Percentiles rank a stretch among this genome's conserved stretches.
Conservation (phyloP, 2,888 invertebrate species). For the Clusia tigrina region DNA sequence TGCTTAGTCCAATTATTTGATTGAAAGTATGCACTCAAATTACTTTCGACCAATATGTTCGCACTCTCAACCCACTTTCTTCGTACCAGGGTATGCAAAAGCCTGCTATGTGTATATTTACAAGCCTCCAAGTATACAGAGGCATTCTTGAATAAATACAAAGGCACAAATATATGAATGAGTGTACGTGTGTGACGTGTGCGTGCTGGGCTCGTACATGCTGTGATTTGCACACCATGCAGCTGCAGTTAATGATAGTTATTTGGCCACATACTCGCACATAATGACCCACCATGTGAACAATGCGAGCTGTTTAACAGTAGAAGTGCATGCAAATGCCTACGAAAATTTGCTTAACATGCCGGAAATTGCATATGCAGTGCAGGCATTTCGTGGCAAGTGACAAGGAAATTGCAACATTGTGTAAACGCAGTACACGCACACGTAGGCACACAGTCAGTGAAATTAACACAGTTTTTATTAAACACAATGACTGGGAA, state of each 20-base stretch:
- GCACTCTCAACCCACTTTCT: background rate
- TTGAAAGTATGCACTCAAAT: no score
- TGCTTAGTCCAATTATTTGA: no score
- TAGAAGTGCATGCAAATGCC: background rate
- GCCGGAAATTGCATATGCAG: background rate
- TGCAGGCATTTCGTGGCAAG: background rate
- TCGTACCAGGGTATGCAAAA: no score
- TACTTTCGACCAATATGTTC: no score
- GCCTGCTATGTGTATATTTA: no score
- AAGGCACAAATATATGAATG: background rate
- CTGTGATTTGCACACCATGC: conserved; percentile 27
- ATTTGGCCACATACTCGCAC: conserved; percentile 20
- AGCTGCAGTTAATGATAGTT: conserved; percentile 30
- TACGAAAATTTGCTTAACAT: background rate
- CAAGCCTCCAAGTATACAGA: no score
- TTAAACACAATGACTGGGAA: no score
- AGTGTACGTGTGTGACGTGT: background rate
- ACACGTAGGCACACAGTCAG: background rate
- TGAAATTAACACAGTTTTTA: no score
- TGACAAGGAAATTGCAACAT: background rate
- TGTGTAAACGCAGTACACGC: background rate
- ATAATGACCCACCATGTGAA: conserved; percentile 7
- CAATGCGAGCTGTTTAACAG: background rate
- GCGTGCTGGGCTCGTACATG: conserved; percentile 2
- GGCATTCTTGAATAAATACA: no score